phyloP scores from a whole-genome alignment of 2,888 invertebrate species.

The Andricus quercusramuli region DNA sequence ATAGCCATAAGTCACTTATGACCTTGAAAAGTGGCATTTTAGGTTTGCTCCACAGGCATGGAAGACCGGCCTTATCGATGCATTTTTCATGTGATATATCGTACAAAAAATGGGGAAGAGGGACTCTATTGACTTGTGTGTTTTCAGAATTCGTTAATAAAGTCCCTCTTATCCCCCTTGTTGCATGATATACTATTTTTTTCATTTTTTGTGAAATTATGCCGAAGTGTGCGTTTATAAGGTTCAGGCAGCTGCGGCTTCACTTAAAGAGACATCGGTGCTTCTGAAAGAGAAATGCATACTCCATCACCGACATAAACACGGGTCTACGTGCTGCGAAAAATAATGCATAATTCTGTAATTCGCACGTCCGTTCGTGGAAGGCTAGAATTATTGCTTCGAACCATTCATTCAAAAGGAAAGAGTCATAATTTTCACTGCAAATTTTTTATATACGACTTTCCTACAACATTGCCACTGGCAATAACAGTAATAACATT shows the following conservation, averaged over 20 bases:
- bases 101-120: no score
- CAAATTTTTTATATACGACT: no score
- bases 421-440: neutral
- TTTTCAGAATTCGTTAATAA: no score
- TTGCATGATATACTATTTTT: neutral
- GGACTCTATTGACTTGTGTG: no score
- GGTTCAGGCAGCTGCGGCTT: conserved; percentile 12
- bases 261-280: conserved; percentile 7
- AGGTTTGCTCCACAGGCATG: no score
- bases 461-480: no score
- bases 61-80: no score
- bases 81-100: no score
- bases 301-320: conserved; percentile 16
- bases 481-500: neutral
- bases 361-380: conserved; percentile 15
- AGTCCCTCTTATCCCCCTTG: no score
- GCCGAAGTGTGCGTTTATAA: conserved; percentile 33
- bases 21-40: no score
- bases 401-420: neutral
- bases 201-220: conserved; percentile 12
- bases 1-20: no score
- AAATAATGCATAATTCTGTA: conserved; percentile 21
- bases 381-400: neutral
- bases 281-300: conserved; percentile 20
- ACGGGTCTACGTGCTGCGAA: conserved; percentile 16